Evolutionary conservation across 1,140 invertebrate genomes (phyloP).

Genomic region (Hydropsyche tenuis): DNA sequence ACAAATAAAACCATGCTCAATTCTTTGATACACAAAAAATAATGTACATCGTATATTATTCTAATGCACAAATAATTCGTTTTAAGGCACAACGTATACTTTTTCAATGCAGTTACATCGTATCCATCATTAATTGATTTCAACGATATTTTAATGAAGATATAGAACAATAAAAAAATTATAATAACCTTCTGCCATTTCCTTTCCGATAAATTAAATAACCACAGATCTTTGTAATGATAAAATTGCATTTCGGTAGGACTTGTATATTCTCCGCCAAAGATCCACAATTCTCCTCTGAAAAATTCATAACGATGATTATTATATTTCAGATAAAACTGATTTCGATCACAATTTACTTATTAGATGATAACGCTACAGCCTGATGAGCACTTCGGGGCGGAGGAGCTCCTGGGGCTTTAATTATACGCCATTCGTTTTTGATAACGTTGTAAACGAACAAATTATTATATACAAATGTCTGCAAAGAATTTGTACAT

Average conservation of each 20-base stretch:
- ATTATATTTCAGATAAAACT: not conserved
- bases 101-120: too few species aligned
- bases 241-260: slow-evolving; percentile 91
- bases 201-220: slow-evolving; percentile 76
- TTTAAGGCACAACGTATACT: too few species aligned
- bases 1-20: too few species aligned
- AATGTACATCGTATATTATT: too few species aligned
- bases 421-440: slow-evolving; percentile 81
- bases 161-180: slow-evolving; percentile 31
- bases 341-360: slow-evolving; percentile 52
- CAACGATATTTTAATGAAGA: too few species aligned
- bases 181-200: slow-evolving; percentile 84
- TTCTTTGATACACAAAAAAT: too few species aligned
- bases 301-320: slow-evolving; percentile 27
- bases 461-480: slow-evolving; percentile 83
- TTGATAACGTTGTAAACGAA: slow-evolving; percentile 83
- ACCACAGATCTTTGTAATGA: slow-evolving; percentile 93
- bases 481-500: slow-evolving; percentile 66
- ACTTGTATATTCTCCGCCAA: slow-evolving; percentile 93
- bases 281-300: slow-evolving; percentile 81
- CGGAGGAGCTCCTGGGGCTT: slow-evolving; percentile 80
- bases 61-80: too few species aligned
- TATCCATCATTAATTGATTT: too few species aligned
- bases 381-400: slow-evolving; percentile 89
- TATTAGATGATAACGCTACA: slow-evolving; percentile 72